Evolutionary conservation across 2,113 vertebrate genomes (phyloP), one percentile per base, ranked within the genome.

Genomic region (Coregonus clupeaformis): DNA sequence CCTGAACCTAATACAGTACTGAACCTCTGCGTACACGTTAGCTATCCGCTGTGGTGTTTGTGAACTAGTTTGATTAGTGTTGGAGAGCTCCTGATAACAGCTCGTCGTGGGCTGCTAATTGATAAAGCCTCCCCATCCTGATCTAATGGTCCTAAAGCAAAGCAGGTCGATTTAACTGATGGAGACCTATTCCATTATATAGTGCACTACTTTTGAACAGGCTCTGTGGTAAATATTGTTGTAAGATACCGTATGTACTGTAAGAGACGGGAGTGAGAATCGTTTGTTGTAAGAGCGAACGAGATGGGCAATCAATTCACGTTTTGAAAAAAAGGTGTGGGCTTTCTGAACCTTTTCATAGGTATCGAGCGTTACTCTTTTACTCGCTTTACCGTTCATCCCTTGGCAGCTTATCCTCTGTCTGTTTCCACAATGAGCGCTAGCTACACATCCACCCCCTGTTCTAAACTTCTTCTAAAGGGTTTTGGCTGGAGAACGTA

Each of bases 401-500:
- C 9, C 27, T n/a, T 20, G 3, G 20, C 63, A 30, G 14, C n/a
- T 27, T 20, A 66, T 80, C 30, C 27, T 42, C 69, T 6, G 14
- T 42, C 69, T 6, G 14, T 27, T 42, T 25, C 62, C 24, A 67
- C 65, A 68, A 62, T 55, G 59, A 25, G 42, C 47, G 9, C 12
- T 27, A 3, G 18, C 73, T 64, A 42, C 71, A 36, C 70, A 69
- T 42, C 27, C 62, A 64, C 25, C 62, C 62, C 4, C 62, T 25
- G 6, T 20, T 72, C 12, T 30, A n/a, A 60, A 29, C 72, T 67
- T 6, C n/a, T 76, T 67, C 42, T 68, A 22, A 36, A 5, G 81
- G 85, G 82, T 84, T 90, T 84, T 80, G 89, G 89, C 88, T 90
- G 52, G 75, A 85, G 76, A 64, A 82, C 82, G 75, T 91, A 91